A percentile compares a stretch with the other conserved stretches of the same genome.
phyloP scores from a whole-genome alignment of 2,888 invertebrate genomes.

The Geotrupes spiniger region DNA sequence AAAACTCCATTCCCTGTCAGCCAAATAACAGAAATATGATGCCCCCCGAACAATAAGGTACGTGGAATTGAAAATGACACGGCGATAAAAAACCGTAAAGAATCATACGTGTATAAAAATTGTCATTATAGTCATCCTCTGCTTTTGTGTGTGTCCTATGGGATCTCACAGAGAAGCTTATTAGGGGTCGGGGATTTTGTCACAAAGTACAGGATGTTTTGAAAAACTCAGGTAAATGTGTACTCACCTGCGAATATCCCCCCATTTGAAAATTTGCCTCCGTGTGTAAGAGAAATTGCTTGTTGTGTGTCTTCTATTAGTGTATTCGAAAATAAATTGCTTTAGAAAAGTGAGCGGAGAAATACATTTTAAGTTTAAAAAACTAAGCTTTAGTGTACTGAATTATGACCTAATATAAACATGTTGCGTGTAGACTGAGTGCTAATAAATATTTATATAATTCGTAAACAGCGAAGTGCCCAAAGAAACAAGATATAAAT shows the following conservation, averaged over 20 bases:
- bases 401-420: no score
- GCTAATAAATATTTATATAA: no score
- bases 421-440: no score
- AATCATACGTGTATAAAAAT: constrained; percentile 41
- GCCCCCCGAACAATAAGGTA: constrained; percentile 5
- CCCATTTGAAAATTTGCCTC: no score
- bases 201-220: constrained; percentile 49
- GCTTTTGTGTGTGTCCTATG: constrained; percentile 12
- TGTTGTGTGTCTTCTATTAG: no score
- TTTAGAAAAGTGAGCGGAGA: no score
- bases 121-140: constrained; percentile 42
- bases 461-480: no score
- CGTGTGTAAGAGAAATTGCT: no score
- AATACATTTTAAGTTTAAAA: no score
- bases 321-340: no score
- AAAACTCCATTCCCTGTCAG: constrained; percentile 35
- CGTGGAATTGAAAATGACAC: constrained; percentile 14
- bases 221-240: constrained; percentile 38
- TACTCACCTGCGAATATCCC: constrained; percentile 17
- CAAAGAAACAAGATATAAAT: no score
- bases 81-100: constrained; percentile 29
- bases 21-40: constrained; percentile 33
- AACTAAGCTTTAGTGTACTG: no score
- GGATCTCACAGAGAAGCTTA: constrained; percentile 35
- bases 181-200: constrained; percentile 43